A percentile compares a stretch with the other conserved stretches of the same genome.
Evolutionary conservation across 2,113 vertebrate species (phyloP).

Genomic region (Oreochromis niloticus): DNA sequence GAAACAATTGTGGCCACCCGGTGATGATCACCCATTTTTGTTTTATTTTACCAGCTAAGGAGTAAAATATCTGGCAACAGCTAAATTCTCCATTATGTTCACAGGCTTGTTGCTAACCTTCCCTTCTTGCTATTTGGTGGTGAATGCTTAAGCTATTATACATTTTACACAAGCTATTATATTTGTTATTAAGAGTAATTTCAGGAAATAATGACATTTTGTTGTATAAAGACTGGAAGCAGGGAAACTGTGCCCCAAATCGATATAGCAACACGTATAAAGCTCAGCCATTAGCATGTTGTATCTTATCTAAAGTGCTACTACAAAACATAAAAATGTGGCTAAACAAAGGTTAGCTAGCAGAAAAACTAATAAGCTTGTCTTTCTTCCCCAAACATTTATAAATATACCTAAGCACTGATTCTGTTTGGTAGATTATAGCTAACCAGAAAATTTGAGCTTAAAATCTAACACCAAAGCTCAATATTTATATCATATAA

Average conservation of each 20-base stretch:
- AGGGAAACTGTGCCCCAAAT: not conserved
- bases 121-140: not conserved
- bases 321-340: not conserved
- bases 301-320: not conserved
- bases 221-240: not conserved
- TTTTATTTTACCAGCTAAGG: not conserved
- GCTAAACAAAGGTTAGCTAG: accelerated
- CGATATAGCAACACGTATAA: not conserved
- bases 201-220: not conserved
- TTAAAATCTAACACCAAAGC: not conserved
- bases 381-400: not conserved
- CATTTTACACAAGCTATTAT: not conserved
- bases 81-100: not conserved
- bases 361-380: not conserved
- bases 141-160: not conserved
- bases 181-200: not conserved
- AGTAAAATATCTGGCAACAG: not conserved
- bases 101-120: not conserved
- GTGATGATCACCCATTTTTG: not conserved
- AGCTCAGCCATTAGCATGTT: not conserved
- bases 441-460: not conserved
- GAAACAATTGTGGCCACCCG: accelerated
- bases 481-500: not conserved
- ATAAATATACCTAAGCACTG: not conserved
- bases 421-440: not conserved